phyloP scores from a whole-genome alignment of 1,140 invertebrate genomes.

The silkworm (Bombyx mori) region DNA sequence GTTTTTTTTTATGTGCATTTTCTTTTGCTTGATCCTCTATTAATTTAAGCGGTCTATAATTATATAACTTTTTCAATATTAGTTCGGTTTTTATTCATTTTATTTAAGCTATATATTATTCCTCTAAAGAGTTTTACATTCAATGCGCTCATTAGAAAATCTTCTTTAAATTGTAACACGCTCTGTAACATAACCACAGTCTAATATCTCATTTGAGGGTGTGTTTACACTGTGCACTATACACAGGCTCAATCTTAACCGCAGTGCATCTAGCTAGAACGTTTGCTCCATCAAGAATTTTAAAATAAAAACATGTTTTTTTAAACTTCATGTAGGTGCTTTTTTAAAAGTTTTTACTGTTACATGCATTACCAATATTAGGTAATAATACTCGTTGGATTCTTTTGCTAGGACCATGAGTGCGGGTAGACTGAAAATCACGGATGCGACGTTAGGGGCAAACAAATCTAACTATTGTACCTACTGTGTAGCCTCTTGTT shows the following conservation, averaged over 20 bases:
- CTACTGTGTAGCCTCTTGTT: too few species aligned
- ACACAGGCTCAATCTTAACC: constrained; percentile 23
- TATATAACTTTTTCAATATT: too few species aligned
- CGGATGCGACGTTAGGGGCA: too few species aligned
- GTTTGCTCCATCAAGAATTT: constrained; percentile 14
- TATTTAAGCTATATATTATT: too few species aligned
- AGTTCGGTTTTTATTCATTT: too few species aligned
- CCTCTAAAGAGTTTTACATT: too few species aligned
- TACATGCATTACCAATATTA: constrained; percentile 8
- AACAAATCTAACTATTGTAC: too few species aligned
- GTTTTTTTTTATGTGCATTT: too few species aligned
- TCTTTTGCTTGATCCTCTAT: too few species aligned
- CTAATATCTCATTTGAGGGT: constrained; percentile 29
- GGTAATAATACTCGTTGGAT: background rate
- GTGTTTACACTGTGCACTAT: constrained; percentile 29
- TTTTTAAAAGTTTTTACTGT: background rate
- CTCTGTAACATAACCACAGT: constrained; percentile 4
- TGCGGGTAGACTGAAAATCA: background rate
- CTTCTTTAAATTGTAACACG: too few species aligned
- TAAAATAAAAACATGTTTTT: constrained; percentile 18
- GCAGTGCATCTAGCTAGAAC: constrained; percentile 13
- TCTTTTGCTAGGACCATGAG: background rate
- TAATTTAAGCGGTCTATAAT: too few species aligned
- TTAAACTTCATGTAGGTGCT: constrained; percentile 10
- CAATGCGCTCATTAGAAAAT: too few species aligned